phyloP scores from a whole-genome alignment of 2,113 vertebrate genomes.

The Dryoscopus gambensis region DNA sequence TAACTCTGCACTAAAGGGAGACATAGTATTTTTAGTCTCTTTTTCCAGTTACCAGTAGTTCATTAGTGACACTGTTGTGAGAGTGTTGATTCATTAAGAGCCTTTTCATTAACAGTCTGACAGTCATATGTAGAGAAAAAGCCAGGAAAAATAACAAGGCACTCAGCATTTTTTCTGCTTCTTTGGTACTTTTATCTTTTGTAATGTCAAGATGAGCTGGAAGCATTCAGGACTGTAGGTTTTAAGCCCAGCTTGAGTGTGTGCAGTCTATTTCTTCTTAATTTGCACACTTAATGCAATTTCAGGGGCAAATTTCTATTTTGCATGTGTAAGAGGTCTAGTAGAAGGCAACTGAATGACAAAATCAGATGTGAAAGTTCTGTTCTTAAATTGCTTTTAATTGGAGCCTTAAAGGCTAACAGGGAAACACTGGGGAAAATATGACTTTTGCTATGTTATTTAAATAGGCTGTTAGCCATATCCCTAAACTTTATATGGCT shows the following conservation, averaged over 20 bases:
- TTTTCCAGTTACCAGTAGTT: conserved; percentile 32
- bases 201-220: background rate
- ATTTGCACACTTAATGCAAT: background rate
- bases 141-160: background rate
- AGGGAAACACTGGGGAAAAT: background rate
- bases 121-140: conserved; percentile 10
- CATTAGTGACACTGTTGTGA: conserved; percentile 29
- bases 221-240: background rate
- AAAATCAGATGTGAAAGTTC: background rate
- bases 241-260: background rate
- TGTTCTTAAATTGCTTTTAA: conserved; percentile 22
- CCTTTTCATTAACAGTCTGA: conserved; percentile 24
- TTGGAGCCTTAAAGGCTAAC: background rate
- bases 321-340: background rate
- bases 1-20: background rate
- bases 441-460: conserved; percentile 43
- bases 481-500: conserved; percentile 40
- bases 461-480: conserved; percentile 35
- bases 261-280: background rate
- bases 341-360: background rate
- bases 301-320: background rate
- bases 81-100: conserved; percentile 58
- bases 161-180: background rate
- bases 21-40: conserved; percentile 37
- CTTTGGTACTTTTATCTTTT: conserved; percentile 21